Conservation (phyloP, 2,113 vertebrate species). For the Castor canadensis region DNA sequence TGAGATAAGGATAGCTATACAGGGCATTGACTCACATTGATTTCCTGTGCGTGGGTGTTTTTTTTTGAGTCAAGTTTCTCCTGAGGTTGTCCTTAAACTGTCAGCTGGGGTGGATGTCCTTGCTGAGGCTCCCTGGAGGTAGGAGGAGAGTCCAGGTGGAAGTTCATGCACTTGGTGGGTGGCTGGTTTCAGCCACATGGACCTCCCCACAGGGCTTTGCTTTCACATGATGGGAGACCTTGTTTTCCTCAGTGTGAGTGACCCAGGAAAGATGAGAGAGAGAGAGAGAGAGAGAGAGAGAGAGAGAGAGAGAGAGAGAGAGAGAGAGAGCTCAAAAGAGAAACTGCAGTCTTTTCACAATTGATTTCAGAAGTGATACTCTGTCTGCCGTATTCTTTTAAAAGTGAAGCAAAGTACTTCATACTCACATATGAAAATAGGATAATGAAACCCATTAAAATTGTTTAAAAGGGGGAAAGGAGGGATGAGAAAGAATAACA, state of each 20-base stretch:
- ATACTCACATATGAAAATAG: too few species aligned
- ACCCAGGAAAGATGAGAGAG: neutral
- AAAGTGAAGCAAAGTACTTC: neutral
- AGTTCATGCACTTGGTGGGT: neutral
- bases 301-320: too few species aligned
- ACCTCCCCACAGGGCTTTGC: neutral
- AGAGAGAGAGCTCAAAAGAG: neutral
- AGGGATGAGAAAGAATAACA: too few species aligned
- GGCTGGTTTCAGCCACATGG: neutral
- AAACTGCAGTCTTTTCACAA: neutral
- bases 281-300: too few species aligned
- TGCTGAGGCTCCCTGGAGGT: neutral
- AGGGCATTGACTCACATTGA: too few species aligned
- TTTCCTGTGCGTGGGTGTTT: too few species aligned
- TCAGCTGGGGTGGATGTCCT: neutral
- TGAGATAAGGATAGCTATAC: too few species aligned
- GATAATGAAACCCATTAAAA: too few species aligned
- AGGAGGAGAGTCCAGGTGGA: neutral
- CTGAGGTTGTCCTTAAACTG: neutral
- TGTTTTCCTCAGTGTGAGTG: neutral
- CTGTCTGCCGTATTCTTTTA: neutral
- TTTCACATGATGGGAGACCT: neutral
- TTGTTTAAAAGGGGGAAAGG: too few species aligned
- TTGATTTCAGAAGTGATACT: neutral
- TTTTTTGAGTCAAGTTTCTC: neutral